These are phyloP conservation scores for Spatulosminthurus flaviceps DNA, from an alignment of 2,888 invertebrate genomes.

Conservation along the genomic window DNA sequence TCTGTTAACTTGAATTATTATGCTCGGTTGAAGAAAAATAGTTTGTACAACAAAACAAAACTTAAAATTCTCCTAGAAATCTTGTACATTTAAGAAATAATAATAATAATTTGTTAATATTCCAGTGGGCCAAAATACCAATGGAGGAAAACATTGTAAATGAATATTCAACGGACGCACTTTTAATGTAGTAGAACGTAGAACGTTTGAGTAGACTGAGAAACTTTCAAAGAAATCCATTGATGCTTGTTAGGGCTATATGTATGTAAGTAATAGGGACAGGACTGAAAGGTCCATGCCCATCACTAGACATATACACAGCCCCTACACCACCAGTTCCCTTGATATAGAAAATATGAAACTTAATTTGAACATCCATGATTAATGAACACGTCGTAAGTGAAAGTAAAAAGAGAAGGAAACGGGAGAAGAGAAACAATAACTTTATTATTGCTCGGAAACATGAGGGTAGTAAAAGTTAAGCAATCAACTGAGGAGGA, in stretches of 20 bases:
- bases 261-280: background rate
- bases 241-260: background rate
- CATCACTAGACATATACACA: background rate
- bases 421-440: conserved; percentile 3
- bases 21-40: too few relatives aligned
- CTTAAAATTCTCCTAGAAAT: too few relatives aligned
- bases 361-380: conserved; percentile 13
- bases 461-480: conserved; percentile 13
- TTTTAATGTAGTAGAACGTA: background rate
- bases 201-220: background rate
- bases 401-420: background rate
- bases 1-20: too few relatives aligned
- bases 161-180: conserved; percentile 12
- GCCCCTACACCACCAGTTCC: background rate
- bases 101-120: too few relatives aligned
- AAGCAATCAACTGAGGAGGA: background rate
- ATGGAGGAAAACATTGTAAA: background rate
- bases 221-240: background rate
- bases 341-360: background rate
- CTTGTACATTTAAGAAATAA: too few relatives aligned
- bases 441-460: background rate
- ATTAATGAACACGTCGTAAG: conserved; percentile 4
- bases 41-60: too few relatives aligned
- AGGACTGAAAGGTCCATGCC: background rate
- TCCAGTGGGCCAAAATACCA: too few relatives aligned